These are phyloP conservation scores for Trypoxylus dichotomus DNA, from an alignment of 1,140 invertebrate species.

Conservation along the genomic window DNA sequence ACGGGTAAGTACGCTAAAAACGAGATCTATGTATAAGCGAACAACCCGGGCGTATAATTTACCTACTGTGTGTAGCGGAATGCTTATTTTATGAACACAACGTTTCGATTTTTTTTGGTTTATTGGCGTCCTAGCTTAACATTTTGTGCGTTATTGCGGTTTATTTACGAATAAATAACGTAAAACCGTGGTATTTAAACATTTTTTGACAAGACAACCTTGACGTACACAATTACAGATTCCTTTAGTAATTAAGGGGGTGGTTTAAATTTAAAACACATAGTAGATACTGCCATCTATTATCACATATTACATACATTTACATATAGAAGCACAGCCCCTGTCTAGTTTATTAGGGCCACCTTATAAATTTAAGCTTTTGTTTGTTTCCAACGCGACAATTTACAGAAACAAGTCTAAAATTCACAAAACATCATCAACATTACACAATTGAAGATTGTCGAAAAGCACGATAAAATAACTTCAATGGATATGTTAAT, in stretches of 20 bases:
- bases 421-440: too few relatives aligned
- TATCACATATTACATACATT: too few relatives aligned
- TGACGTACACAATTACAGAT: background rate
- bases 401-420: too few relatives aligned
- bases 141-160: background rate
- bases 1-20: background rate
- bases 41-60: background rate
- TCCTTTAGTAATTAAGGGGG: background rate
- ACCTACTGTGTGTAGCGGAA: background rate
- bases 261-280: too few relatives aligned
- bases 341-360: too few relatives aligned
- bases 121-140: background rate
- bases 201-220: background rate
- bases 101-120: background rate
- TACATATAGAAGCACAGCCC: too few relatives aligned
- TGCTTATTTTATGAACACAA: conserved; percentile 2
- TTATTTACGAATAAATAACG: background rate
- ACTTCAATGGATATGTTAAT: too few relatives aligned
- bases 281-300: too few relatives aligned
- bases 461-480: too few relatives aligned
- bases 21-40: background rate
- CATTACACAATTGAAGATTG: too few relatives aligned
- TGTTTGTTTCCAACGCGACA: too few relatives aligned
- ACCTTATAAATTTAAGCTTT: too few relatives aligned
- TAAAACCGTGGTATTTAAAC: background rate